Evolutionary conservation across 2,888 invertebrate genomes (phyloP), one percentile per base, ranked within the genome.

Genomic region (Idaea aversata): DNA sequence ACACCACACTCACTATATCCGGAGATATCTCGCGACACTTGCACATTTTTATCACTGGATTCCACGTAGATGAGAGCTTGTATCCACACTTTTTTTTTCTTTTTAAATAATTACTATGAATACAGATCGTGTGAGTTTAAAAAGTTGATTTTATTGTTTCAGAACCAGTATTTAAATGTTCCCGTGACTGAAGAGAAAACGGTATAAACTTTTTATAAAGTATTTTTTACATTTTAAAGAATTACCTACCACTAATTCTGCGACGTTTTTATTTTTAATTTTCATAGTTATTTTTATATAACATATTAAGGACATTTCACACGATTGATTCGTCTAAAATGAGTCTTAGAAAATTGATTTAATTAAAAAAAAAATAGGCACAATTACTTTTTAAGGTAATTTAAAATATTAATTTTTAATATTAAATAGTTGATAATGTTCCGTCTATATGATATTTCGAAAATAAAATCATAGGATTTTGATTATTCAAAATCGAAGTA

Each of bases 341-440:
- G 10, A 47, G 47, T 25, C 47, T 7, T 47, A 3, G 6, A 13
- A 38, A 47, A 47, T 47, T 7, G 10, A 13, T 47, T 47, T 59
- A 59, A 25, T 59, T 25, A 10, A 34, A 59, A 25, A 25, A 66
- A 65, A 61, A 61, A 61, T 75, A 77, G 73, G 75, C 75, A 75
- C 73, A 76, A 76, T 75, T 76, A 76, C 71, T 68, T 58, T 65
- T 77, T 47, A 47, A 76, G 75, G 74, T 76, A 71, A 72, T 75
- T 47, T 47, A 13, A 71, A 69, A 70, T 79, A 71, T 72, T 65
- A 59, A 75, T 69, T 70, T 66, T 38, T 72, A 69, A 71, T 67
- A 69, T 75, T 68, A 69, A 70, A 67, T 69, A 77, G 73, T 69
- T 64, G 63, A 61, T 36, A 64, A 64, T 66, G 64, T 35, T 61